Evolutionary conservation across 2,888 invertebrate genomes (phyloP).

Genomic region (Peribatodes rhomboidaria): DNA sequence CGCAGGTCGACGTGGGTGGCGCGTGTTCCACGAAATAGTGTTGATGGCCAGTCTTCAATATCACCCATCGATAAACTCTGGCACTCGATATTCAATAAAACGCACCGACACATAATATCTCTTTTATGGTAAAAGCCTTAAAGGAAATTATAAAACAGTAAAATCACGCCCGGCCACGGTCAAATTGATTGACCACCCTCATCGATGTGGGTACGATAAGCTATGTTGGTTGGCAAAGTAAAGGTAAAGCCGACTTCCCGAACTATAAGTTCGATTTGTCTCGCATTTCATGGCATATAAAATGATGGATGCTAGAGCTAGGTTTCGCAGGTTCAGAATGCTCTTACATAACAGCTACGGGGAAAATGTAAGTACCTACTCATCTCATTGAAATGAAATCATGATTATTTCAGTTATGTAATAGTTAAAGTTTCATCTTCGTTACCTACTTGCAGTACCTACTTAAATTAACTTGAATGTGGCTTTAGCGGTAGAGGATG

Average conservation of each 20-base stretch:
- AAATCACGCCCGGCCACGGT: slow-evolving; percentile 36
- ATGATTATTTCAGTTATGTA: too few species aligned
- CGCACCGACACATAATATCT: slow-evolving; percentile 33
- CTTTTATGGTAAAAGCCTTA: slow-evolving; percentile 46
- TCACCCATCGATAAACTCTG: slow-evolving; percentile 66
- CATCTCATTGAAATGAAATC: too few species aligned
- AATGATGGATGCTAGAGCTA: slow-evolving; percentile 23
- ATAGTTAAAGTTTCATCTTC: too few species aligned
- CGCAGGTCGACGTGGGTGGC: slow-evolving; percentile 76
- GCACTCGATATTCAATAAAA: slow-evolving; percentile 63
- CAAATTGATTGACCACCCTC: slow-evolving; percentile 47
- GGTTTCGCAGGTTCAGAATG: slow-evolving; percentile 6
- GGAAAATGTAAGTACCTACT: too few species aligned
- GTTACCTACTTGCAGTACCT: too few species aligned
- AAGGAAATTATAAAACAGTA: slow-evolving; percentile 46
- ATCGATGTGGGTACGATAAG: slow-evolving; percentile 26
- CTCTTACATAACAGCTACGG: neutral
- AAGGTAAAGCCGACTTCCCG: slow-evolving; percentile 10
- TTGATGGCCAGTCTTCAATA: slow-evolving; percentile 66
- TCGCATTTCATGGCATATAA: slow-evolving; percentile 12
- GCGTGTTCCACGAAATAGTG: slow-evolving; percentile 77
- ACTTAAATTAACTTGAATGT: too few species aligned
- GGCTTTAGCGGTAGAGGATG: too few species aligned
- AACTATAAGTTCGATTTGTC: slow-evolving; percentile 22
- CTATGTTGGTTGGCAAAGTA: slow-evolving; percentile 2